A percentile compares a stretch with the other conserved stretches of the same genome.
Evolutionary conservation across 1,140 invertebrate species (phyloP).

Genomic region (Macrobrachium nipponense): DNA sequence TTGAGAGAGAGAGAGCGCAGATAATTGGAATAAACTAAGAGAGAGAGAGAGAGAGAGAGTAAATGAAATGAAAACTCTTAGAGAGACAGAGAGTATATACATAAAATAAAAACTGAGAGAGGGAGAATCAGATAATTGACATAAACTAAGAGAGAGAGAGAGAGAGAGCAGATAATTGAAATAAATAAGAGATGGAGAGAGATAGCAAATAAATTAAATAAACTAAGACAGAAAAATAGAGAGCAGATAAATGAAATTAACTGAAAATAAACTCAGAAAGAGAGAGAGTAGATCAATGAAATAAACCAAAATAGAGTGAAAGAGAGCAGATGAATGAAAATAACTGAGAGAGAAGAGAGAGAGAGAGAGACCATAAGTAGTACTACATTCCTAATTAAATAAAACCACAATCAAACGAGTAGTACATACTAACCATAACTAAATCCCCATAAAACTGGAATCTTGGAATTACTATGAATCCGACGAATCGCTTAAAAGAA

Average conservation of each 20-base stretch:
- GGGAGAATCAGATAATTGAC: too few species aligned
- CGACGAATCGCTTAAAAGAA: not conserved
- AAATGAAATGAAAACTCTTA: too few species aligned
- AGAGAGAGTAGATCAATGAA: too few species aligned
- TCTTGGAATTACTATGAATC: not conserved
- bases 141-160: not conserved
- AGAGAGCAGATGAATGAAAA: not conserved
- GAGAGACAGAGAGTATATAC: too few species aligned
- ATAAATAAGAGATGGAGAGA: too few species aligned
- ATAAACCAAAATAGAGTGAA: too few species aligned
- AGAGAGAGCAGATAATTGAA: not conserved
- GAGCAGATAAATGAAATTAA: not conserved
- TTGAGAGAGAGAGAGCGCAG: not conserved
- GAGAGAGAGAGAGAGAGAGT: slow-evolving; percentile 11
- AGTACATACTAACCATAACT: not conserved
- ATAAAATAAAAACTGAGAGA: not conserved
- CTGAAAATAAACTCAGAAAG: not conserved
- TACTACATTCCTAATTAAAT: not conserved
- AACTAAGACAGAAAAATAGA: not conserved
- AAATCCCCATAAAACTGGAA: not conserved
- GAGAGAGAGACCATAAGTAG: not conserved
- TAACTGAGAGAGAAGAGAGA: not conserved
- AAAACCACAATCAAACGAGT: slow-evolving; percentile 3
- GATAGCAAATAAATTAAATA: not conserved
- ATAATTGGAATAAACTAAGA: not conserved